Evolutionary conservation across 2,113 vertebrate genomes (phyloP), one percentile per base, ranked within the genome.

Genomic region (Equus przewalskii): DNA sequence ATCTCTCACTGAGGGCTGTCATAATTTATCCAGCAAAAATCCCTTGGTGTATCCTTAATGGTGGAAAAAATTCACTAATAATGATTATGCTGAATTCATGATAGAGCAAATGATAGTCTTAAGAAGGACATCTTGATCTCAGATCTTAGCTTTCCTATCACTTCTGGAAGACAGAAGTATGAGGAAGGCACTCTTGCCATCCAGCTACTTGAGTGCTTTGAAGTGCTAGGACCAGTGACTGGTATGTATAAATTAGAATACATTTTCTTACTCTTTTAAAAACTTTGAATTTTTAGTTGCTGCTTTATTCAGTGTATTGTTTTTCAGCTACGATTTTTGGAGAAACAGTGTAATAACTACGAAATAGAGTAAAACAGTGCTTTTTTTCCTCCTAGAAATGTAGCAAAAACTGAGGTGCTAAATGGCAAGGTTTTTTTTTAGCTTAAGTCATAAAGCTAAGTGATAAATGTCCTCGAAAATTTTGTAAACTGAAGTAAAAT

Each of bases 251-350:
- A 69, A 64, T 54, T 64, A 60, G 81, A 93, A 65, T 44, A 36
- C 6, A 41, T 92, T 97, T 94, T 81, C n/a, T 46, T 81, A 81
- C 1, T 91, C 24, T 62, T 95, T 91, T 78, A 54, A 75, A 96
- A 80, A 67, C 4, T 94, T 82, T 80, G 28, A 36, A 82, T 96
- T 41, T 58, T 88, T 88, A 49, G 4, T 88, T 73, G 26, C 46
- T 97, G 3, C 14, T 94, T 4, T 58, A 69, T 88, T 36, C 8
- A 49, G 1, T 60, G 11, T 85, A 62, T 82, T 96, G 44, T 91
- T 82, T 89, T 87, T 87, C 51, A 91, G 21, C 67, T 94, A 44
- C 93, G n/a, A 64, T 28, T 95, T 96, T 97, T 91, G 5, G 41
- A 85, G 75, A 78, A 85, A 24, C 49, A 75, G 30, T 87, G 1